Base-by-base conservation (phyloP, 2,797 vertebrate genomes). In the Poeciliopsis paucimaculata region DNA sequence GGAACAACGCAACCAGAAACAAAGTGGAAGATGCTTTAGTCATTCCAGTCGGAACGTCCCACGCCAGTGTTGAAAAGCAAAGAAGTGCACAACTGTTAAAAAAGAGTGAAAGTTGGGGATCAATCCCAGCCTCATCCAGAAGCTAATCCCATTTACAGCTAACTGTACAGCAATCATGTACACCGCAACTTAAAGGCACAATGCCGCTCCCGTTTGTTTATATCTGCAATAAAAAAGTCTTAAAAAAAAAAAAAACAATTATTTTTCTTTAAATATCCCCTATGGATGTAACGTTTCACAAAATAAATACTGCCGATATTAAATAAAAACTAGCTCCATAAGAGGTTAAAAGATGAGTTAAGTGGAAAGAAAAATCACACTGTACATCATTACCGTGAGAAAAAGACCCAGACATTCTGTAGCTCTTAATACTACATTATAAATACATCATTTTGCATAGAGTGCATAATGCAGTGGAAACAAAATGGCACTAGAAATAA, bases 361-460 rank as follows among this genome's bases (percentile, higher is more conserved):
- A 78, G 72, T 73, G 53, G 80, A 86, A 85, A 82, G 81, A 85
- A 86, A 85, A 84, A 77, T 46, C 3, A 31, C 46, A 12, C 47
- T 87, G 60, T 83, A 88, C 78, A 89, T 34, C 60, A 74, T 87
- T 60, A 79, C 39, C n/a, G 77, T 73, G 43, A 87, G 70, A 82
- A 82, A 51, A 88, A 84, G 77, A 88, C 78, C 49, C 39, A 75
- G 55, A 89, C 83, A 86, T 90, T 87, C 88, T 92, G 90, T 91
- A 86, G 92, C 88, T 93, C 92, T 94, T 92, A 92, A 86, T 47
- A 93, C 93, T 92, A 93, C 93, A 94, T 94, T 96, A 96, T 97
- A 97, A 97, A 97, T 97, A 97, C 95, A 96, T 91, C 66, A 90
- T 93, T 95, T 97, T 97, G 97, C 97, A 98, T 97, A 98, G 96